A percentile compares a stretch with the other conserved stretches of the same genome.
These are phyloP conservation scores for Hormaphis cornu DNA, from an alignment of 1,140 invertebrate genomes.

Conservation along the genomic window DNA sequence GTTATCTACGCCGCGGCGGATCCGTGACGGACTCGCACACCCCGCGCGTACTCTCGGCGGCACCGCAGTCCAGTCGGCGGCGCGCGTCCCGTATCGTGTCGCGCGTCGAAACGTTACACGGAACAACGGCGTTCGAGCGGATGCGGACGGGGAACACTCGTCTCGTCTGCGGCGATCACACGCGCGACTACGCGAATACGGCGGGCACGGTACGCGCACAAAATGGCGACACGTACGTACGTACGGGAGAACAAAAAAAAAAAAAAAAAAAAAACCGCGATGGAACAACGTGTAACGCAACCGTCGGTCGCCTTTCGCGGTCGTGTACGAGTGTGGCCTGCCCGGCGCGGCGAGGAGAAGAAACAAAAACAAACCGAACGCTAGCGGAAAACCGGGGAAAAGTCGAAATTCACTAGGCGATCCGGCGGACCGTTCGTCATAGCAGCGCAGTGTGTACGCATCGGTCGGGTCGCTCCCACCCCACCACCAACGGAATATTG, in stretches of 20 bases:
- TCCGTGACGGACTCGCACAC: conserved; percentile 26
- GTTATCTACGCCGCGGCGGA: conserved; percentile 25
- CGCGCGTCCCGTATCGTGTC: conserved; percentile 24
- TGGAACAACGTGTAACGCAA: conserved; percentile 8
- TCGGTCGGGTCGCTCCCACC: conserved; percentile 31
- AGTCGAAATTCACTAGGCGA: conserved; percentile 31
- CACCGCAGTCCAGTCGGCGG: conserved; percentile 21
- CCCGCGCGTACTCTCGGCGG: neutral
- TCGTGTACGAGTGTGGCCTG: neutral
- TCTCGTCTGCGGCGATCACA: neutral
- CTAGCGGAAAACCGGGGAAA: conserved; percentile 31
- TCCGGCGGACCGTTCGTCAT: conserved; percentile 29
- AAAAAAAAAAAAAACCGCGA: conserved; percentile 9
- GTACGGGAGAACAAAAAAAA: neutral
- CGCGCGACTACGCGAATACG: neutral
- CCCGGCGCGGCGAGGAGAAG: neutral
- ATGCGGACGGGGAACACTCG: too few species aligned
- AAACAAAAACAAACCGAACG: conserved; percentile 25
- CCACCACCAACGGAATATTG: conserved; percentile 21
- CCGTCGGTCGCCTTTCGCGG: neutral
- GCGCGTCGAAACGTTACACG: neutral
- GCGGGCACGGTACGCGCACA: neutral
- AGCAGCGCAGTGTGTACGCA: conserved; percentile 26
- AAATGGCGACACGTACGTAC: conserved; percentile 17
- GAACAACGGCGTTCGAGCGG: neutral